A percentile compares a stretch with the other conserved stretches of the same genome.
phyloP scores from a whole-genome alignment of 2,797 vertebrate genomes.

The Miopithecus talapoin region DNA sequence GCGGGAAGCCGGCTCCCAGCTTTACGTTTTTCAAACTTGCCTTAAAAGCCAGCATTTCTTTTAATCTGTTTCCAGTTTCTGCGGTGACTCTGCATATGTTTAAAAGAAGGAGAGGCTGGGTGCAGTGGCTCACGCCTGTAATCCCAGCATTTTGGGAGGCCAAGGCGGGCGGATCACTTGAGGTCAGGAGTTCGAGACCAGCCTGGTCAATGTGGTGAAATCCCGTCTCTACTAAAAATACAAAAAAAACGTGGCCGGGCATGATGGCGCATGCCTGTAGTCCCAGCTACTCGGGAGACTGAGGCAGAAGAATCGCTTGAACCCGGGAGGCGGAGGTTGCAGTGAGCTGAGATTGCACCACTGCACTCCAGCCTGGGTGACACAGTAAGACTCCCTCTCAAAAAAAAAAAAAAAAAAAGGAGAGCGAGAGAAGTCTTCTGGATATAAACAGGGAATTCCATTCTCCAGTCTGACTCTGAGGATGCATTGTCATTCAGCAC shows the following conservation, averaged over 20 bases:
- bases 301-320: neutral
- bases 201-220: neutral
- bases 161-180: neutral
- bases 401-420: conserved; percentile 62
- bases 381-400: neutral
- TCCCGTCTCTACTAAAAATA: neutral
- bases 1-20: conserved; percentile 83
- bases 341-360: neutral
- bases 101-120: conserved; percentile 76
- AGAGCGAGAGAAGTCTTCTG: conserved; percentile 79
- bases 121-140: neutral
- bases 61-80: conserved; percentile 90
- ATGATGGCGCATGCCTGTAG: neutral
- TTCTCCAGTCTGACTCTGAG: conserved; percentile 83
- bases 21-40: conserved; percentile 83
- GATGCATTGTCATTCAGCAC: conserved; percentile 83
- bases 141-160: neutral
- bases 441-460: conserved; percentile 86
- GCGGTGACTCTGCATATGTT: conserved; percentile 85
- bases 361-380: neutral
- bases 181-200: neutral
- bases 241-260: neutral
- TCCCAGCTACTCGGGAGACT: neutral
- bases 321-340: neutral
- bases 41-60: conserved; percentile 84